phyloP scores from a whole-genome alignment of 2,113 vertebrate genomes.

The Rhombomys opimus region DNA sequence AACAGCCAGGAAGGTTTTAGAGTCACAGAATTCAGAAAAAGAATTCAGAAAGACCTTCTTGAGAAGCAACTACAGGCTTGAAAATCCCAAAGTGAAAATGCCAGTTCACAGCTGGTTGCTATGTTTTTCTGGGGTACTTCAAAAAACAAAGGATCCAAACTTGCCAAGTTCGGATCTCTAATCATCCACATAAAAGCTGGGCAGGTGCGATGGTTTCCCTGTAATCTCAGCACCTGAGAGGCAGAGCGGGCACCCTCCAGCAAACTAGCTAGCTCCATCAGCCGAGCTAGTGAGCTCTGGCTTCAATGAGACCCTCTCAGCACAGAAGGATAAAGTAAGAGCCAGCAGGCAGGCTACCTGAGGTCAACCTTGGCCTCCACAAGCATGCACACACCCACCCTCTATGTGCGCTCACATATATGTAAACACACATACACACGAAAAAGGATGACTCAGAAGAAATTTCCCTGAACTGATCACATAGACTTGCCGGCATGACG shows the following conservation, averaged over 20 bases:
- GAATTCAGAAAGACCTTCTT: not conserved
- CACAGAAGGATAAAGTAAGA: not conserved
- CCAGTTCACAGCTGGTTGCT: not conserved
- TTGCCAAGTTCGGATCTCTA: not conserved
- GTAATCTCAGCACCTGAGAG: not conserved
- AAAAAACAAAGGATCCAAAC: no score
- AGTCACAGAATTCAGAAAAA: constrained; percentile 2
- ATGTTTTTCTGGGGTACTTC: not conserved
- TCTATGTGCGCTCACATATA: not conserved
- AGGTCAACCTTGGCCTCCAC: not conserved
- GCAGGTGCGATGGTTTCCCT: not conserved
- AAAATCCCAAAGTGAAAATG: not conserved
- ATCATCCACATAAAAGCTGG: not conserved
- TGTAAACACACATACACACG: not conserved
- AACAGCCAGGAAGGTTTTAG: not conserved
- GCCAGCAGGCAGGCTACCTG: not conserved
- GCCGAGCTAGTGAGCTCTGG: no score
- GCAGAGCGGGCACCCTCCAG: no score
- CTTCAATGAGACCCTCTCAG: not conserved
- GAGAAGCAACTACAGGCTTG: not conserved
- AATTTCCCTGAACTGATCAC: not conserved
- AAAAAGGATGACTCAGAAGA: not conserved
- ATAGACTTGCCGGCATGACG: not conserved
- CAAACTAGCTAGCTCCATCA: not conserved
- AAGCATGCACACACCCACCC: not conserved